These are phyloP conservation scores for Leptarthrus brevirostris DNA, from an alignment of 2,888 invertebrate species.

Conservation along the genomic window DNA sequence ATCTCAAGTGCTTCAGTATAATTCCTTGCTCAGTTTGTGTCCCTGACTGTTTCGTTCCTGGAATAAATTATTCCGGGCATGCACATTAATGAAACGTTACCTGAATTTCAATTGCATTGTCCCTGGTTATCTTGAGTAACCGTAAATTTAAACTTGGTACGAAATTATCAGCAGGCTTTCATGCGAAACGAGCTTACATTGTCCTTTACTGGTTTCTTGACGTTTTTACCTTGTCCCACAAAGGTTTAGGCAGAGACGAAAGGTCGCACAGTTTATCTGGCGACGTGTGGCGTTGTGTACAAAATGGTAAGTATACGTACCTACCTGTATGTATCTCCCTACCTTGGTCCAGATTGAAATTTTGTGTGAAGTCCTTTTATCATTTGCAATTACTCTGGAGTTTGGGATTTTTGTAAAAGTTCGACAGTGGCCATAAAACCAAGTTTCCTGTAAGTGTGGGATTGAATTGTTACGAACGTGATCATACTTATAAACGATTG, in stretches of 20 bases:
- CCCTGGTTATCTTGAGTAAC: conserved; percentile 35
- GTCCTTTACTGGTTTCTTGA: conserved; percentile 41
- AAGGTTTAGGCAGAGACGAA: not conserved
- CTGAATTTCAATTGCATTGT: conserved; percentile 49
- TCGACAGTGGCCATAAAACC: not conserved
- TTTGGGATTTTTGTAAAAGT: not conserved
- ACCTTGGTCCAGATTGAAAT: conserved; percentile 32
- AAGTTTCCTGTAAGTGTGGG: not conserved
- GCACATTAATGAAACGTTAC: conserved; percentile 50
- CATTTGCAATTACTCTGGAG: not conserved
- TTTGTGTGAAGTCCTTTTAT: conserved; percentile 19
- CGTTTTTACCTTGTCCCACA: conserved; percentile 26
- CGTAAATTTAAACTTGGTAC: conserved; percentile 44
- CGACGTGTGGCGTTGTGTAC: not conserved
- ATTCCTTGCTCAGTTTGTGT: conserved; percentile 17
- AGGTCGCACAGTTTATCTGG: conserved; percentile 22
- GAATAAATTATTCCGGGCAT: conserved; percentile 49
- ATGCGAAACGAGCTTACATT: conserved; percentile 43
- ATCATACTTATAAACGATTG: conserved; percentile 5
- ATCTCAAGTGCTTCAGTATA: conserved; percentile 32
- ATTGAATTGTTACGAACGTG: conserved; percentile 7
- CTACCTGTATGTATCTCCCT: conserved; percentile 29
- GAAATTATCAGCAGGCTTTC: conserved; percentile 48
- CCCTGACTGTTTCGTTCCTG: conserved; percentile 20
- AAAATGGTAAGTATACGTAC: not conserved